Evolutionary conservation across 2,888 invertebrate genomes (phyloP), one percentile per base, ranked within the genome.

Genomic region (Calliopum simillimum): DNA sequence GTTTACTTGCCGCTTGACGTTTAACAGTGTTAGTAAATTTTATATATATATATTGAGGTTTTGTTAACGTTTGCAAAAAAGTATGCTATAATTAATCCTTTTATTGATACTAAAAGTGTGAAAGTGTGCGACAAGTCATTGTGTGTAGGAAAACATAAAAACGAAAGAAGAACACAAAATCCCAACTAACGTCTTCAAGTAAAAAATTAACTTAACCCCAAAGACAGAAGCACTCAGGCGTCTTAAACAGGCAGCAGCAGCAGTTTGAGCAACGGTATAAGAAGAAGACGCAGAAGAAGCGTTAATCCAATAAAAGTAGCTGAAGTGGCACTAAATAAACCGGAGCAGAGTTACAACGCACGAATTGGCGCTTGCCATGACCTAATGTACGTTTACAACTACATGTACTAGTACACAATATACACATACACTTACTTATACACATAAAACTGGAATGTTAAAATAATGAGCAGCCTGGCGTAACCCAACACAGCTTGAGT

Each of bases 321-420:
- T 66, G 65, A 66, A 66, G 65, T 55, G 65, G 55, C 55, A 66
- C 65, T 66, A 66, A 66, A 66, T 66, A 66, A 66, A 66, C 55
- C 56, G 25, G 55, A 66, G 65, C 65, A 33, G 33, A 33, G 33
- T 33, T 33, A 19, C 49, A 58, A 41, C 67, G 67, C 67, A 67
- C 49, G 59, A 67, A 14, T 21, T 41, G n/a, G n/a, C n/a, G 44
- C 41, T 67, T 21, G 59, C 67, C 67, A 46, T 67, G 67, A 67
- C 59, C 67, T 4, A 67, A 49, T 67, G 59, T 23, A 59, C 4
- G 33, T 3, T 33, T 1, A 33, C 33, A 33, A 33, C 33, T 33
- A 33, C 33, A 33, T 33, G 8, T 33, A 33, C 33, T 8, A 33
- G 33, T 8, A n/a, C n/a, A n/a, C n/a, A n/a, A n/a, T n/a, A n/a